Percentiles rank a stretch among this genome's conserved stretches.
phyloP scores from a whole-genome alignment of 2,888 invertebrate species.

The Erebia ligea region DNA sequence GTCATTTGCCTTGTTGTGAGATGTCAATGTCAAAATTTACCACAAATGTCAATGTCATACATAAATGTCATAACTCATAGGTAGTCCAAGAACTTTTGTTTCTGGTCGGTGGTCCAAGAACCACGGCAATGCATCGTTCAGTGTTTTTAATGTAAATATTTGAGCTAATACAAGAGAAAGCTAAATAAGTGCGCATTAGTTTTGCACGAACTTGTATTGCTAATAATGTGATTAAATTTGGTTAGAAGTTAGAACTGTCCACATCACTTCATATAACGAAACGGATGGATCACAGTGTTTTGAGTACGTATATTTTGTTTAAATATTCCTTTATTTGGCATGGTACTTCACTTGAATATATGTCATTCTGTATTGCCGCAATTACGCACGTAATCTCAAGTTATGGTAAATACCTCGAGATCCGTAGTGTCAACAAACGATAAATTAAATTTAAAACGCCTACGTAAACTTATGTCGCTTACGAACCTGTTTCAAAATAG shows the following conservation, averaged over 20 bases:
- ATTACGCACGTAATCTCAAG: background rate
- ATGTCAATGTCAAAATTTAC: background rate
- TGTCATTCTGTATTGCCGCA: background rate
- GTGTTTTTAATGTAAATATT: constrained; percentile 40
- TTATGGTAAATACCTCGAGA: background rate
- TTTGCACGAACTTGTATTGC: background rate
- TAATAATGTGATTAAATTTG: constrained; percentile 16
- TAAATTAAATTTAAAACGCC: constrained; percentile 10
- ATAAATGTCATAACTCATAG: too few relatives aligned
- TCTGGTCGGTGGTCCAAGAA: background rate
- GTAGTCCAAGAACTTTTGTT: too few relatives aligned
- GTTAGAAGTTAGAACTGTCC: constrained; percentile 24
- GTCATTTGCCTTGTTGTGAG: background rate
- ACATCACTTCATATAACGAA: constrained; percentile 41
- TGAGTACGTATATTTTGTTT: constrained; percentile 58
- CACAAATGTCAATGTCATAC: background rate
- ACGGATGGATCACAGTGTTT: constrained; percentile 67
- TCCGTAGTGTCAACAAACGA: background rate
- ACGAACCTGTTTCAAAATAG: constrained; percentile 3
- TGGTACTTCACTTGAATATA: background rate
- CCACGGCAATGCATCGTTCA: constrained; percentile 28
- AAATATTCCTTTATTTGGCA: background rate
- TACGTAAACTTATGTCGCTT: background rate
- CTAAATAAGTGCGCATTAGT: constrained; percentile 20
- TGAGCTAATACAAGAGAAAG: constrained; percentile 39